Evolutionary conservation across 2,797 vertebrate species (phyloP), one percentile per base, ranked within the genome.

Genomic region (Trematomus bernacchii): DNA sequence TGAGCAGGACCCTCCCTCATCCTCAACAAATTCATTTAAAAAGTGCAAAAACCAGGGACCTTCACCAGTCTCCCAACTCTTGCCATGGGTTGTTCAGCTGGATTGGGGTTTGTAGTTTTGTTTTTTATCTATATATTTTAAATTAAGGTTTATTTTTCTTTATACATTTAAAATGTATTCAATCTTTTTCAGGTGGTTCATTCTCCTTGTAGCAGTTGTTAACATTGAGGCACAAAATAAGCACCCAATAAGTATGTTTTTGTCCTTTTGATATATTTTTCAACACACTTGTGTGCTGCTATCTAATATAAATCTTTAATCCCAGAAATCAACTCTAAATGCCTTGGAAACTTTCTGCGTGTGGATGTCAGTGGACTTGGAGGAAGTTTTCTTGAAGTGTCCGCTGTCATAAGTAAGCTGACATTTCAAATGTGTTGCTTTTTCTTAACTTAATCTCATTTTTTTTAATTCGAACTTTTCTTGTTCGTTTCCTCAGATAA

Each of bases 281-380:
- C 27, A 23, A 9, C 10, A 16, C 37, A 18, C 3, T 58, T 33
- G 2, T 14, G 4, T 37, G 0, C 10, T 47, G 12, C 11, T 44
- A 2, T 44, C 9, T 52, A 11, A 14, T 23, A 1, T 19, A 18
- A 13, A 7, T 79, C 8, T 65, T 59, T 16, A 47, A 40, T 59
- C 21, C 14, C 53, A 94, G 92, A 48, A 62, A 48, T 94, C 48
- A 7, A 21, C 1, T 66, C 86, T 5, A 69, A 85, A 75, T 95
- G 94, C 48, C 66, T 94, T 21, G 94, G 91, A 9, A 94, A 89
- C 48, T 0, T 93, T 3, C 63, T 94, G 83, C 87, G 86, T 37
- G 74, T 95, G 63, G 83, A 79, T 16, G 81, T 83, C 12, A 81
- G 88, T 1, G 81, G 73, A 42, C 86, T 91, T 37, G 40, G 59